These are phyloP conservation scores for Umimayanthus chanpuru DNA, from an alignment of 92 coral and sea anemone species.

Conservation along the genomic window DNA sequence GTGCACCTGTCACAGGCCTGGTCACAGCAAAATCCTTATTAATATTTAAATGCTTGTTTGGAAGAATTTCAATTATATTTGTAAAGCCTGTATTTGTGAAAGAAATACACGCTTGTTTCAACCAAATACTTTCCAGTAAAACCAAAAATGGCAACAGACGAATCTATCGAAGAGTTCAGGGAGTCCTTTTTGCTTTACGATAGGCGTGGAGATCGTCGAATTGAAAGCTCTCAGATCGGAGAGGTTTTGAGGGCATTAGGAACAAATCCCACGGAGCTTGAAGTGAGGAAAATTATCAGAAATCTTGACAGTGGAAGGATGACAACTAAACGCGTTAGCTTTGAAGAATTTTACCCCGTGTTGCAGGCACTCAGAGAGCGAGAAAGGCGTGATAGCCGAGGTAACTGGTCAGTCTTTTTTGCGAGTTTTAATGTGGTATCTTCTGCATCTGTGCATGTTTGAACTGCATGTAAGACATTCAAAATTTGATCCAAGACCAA, in stretches of 20 bases:
- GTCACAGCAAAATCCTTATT: constrained; percentile 9
- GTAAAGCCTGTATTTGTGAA: constrained; percentile 23
- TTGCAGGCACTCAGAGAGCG: constrained; percentile 83
- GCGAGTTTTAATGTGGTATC: neutral
- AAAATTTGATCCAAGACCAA: neutral
- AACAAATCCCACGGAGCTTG: constrained; percentile 91
- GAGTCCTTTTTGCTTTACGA: constrained; percentile 91
- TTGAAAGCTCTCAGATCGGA: constrained; percentile 86
- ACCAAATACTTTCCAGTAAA: neutral
- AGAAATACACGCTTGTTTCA: constrained; percentile 1
- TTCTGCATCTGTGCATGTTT: neutral
- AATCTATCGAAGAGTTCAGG: constrained; percentile 59
- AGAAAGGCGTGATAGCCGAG: constrained; percentile 66
- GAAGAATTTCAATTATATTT: constrained; percentile 23
- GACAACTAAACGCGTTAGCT: constrained; percentile 73
- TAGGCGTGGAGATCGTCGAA: constrained; percentile 82
- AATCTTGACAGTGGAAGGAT: constrained; percentile 68
- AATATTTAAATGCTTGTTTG: constrained; percentile 31
- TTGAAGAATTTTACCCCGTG: constrained; percentile 88
- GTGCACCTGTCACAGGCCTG: constrained; percentile 25
- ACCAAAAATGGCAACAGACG: constrained; percentile 20
- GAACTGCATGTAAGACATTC: neutral
- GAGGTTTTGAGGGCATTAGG: constrained; percentile 98
- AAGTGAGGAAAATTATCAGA: constrained; percentile 75
- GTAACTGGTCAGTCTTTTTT: constrained; percentile 36